Conservation (phyloP, 2,797 vertebrate species). For the Pseudochirops corinnae region DNA sequence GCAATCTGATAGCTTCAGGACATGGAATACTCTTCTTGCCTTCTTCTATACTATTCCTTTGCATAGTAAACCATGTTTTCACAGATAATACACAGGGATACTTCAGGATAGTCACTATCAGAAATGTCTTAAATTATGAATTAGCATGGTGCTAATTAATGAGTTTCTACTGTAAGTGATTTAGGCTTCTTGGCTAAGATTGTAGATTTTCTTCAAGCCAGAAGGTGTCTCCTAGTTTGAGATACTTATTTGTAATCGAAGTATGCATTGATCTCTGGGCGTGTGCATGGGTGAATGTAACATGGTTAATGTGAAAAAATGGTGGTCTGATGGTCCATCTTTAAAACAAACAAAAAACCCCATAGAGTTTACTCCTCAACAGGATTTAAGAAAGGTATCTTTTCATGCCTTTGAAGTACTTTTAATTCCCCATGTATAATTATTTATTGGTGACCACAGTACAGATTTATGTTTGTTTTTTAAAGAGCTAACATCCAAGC, state of each 20-base stretch:
- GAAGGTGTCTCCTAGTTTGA: not conserved
- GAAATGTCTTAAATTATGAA: not conserved
- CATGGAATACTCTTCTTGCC: not conserved
- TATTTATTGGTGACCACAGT: not conserved
- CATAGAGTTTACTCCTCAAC: not conserved
- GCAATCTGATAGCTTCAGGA: not conserved
- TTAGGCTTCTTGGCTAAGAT: not conserved
- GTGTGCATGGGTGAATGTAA: not conserved
- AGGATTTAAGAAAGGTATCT: not conserved
- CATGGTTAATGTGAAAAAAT: not conserved
- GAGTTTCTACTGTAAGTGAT: slow-evolving; percentile 1
- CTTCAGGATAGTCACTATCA: not conserved
- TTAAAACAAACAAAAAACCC: not conserved
- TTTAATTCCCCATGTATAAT: not conserved
- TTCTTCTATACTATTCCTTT: not conserved
- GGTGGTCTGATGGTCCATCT: not conserved
- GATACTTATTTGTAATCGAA: not conserved
- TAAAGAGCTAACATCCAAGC: not conserved
- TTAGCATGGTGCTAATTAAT: not conserved
- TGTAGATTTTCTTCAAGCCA: not conserved
- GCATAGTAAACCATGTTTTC: not conserved
- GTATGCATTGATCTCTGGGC: not conserved
- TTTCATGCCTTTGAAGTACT: not conserved
- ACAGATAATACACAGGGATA: not conserved
- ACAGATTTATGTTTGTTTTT: not conserved